Evolutionary conservation across 2,888 invertebrate species (phyloP), one percentile per base, ranked within the genome.

Genomic region (Polylopha cassiicola): DNA sequence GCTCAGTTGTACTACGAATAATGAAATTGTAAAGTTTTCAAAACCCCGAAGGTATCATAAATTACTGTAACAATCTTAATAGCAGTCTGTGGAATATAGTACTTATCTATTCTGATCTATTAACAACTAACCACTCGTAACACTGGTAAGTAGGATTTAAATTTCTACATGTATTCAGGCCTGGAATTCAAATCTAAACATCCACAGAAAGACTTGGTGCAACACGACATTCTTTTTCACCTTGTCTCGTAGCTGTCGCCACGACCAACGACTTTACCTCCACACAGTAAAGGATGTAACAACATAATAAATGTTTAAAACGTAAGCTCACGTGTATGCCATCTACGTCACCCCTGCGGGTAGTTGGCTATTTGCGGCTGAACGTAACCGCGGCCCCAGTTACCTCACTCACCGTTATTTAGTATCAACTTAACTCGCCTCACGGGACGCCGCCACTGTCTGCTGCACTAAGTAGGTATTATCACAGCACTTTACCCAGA

Each of bases 311-410:
- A 32, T 32, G 31, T 32, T 32, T 22, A 9, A 22, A 15, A 15
- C 22, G 21, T n/a, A n/a, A 26, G 26, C 13, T 13, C 13, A 23
- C 13, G 31, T 20, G 13, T 20, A 3, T 10, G 22, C 14, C n/a
- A n/a, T 21, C 15, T 7, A 31, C 22, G 31, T 32, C 21, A 49
- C 53, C 51, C 53, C 9, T 30, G 42, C 37, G 52, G 49, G 51
- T 55, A 53, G 54, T 59, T 54, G 46, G 48, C 58, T 60, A 56
- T 63, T 65, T 61, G 63, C 38, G 58, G 58, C 42, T 42, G 39
- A 48, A 44, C 50, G 33, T 48, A 44, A 55, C 30, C 27, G 36
- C 34, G 18, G 14, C 31, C n/a, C n/a, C n/a, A n/a, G n/a, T n/a
- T 22, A 31, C 22, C 3, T 38, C 46, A 46, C 53, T 47, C 50